Evolutionary conservation across 2,797 vertebrate genomes (phyloP).

Genomic region (Notoglanidium macrostoma): DNA sequence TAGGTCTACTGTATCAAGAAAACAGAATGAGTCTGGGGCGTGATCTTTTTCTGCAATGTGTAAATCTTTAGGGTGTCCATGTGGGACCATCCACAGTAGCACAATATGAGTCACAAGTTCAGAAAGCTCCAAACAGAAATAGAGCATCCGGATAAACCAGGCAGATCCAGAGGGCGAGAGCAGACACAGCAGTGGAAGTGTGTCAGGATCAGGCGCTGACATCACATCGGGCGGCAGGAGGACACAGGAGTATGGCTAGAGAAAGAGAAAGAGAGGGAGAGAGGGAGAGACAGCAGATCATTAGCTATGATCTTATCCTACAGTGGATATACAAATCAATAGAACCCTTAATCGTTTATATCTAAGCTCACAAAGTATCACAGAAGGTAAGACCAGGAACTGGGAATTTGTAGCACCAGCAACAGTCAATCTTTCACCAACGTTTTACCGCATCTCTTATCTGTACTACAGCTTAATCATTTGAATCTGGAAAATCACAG

Average conservation of each 20-base stretch:
- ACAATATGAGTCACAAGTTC: constrained; percentile 13
- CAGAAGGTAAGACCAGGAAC: neutral
- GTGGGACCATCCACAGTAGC: neutral
- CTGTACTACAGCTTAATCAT: constrained; percentile 12
- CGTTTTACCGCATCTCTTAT: neutral
- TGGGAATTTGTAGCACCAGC: neutral
- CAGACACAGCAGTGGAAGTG: neutral
- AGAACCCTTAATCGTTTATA: neutral
- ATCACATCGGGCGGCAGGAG: neutral
- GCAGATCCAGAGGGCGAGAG: neutral
- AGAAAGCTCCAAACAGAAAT: constrained; percentile 4
- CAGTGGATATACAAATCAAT: neutral
- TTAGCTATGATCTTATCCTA: neutral
- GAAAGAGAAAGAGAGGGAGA: neutral
- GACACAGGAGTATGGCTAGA: neutral
- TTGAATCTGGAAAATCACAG: constrained; percentile 6
- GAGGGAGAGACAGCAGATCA: neutral
- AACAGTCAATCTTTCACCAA: neutral
- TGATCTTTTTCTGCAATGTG: neutral
- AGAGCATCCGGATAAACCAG: neutral
- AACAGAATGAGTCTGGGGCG: neutral
- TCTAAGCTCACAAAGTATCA: neutral
- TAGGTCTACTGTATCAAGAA: neutral
- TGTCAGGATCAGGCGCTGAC: neutral
- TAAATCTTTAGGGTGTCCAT: neutral